Percentiles rank a stretch among this genome's conserved stretches.
These are phyloP conservation scores for Chaetodon auriga DNA, from an alignment of 2,113 vertebrate species.

Conservation along the genomic window DNA sequence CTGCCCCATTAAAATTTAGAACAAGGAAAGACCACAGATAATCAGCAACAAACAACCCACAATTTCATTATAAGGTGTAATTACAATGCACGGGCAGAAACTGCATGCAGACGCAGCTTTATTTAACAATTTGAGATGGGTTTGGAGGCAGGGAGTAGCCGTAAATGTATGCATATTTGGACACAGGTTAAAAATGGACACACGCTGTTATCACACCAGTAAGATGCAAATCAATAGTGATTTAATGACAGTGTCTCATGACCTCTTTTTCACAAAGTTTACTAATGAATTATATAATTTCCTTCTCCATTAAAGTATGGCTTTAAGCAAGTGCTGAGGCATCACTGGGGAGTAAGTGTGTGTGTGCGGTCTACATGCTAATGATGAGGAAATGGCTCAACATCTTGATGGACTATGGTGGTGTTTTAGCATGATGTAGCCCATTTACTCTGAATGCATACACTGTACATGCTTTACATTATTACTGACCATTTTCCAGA, in stretches of 20 bases:
- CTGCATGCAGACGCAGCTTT: slow-evolving; percentile 7
- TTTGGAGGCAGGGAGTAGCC: slow-evolving; percentile 8
- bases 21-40: slow-evolving; percentile 6
- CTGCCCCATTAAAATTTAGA: slow-evolving; percentile 29
- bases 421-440: not conserved
- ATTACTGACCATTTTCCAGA: slow-evolving; percentile 3
- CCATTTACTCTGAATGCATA: not conserved
- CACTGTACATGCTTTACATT: not conserved
- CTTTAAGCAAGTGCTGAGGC: slow-evolving; percentile 40
- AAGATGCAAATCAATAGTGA: slow-evolving; percentile 59
- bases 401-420: slow-evolving; percentile 12
- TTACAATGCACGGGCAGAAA: slow-evolving; percentile 26
- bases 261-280: slow-evolving; percentile 63
- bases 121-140: slow-evolving; percentile 27
- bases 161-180: slow-evolving; percentile 12
- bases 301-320: slow-evolving; percentile 40
- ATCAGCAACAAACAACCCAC: slow-evolving; percentile 30
- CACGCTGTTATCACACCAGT: slow-evolving; percentile 20
- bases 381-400: slow-evolving; percentile 46
- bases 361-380: slow-evolving; percentile 44
- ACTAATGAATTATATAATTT: slow-evolving; percentile 67
- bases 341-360: slow-evolving; percentile 16
- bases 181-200: slow-evolving; percentile 38
- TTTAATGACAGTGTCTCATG: slow-evolving; percentile 63
- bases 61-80: slow-evolving; percentile 30